These are phyloP conservation scores for Paradoxurus hermaphroditus DNA, from an alignment of 2,113 vertebrate genomes.

Conservation along the genomic window DNA sequence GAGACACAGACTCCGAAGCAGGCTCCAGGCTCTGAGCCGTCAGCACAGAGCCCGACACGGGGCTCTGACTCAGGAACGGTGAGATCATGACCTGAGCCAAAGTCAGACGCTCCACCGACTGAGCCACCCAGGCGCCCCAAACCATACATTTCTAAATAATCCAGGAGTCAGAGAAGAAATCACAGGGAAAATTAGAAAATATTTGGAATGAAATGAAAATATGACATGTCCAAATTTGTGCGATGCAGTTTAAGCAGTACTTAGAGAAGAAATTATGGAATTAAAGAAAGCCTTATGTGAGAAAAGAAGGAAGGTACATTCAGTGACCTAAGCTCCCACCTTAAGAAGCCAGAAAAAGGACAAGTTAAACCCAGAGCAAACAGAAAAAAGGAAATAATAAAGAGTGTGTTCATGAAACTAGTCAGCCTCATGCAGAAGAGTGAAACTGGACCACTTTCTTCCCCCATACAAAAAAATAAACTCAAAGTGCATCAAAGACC, in stretches of 20 bases:
- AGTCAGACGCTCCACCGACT: too few relatives aligned
- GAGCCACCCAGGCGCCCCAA: too few relatives aligned
- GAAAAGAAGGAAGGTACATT: neutral
- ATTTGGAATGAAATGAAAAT: neutral
- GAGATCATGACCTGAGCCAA: too few relatives aligned
- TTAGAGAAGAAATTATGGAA: slow-evolving; percentile 13
- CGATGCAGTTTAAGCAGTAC: neutral
- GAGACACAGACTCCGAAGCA: too few relatives aligned
- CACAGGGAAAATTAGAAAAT: neutral
- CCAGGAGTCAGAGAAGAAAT: neutral
- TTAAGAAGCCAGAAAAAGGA: neutral
- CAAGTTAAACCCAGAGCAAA: neutral
- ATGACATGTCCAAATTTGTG: neutral
- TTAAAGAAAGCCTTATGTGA: neutral
- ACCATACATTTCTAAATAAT: neutral
- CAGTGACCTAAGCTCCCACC: neutral
- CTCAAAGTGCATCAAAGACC: neutral
- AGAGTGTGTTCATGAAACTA: neutral
- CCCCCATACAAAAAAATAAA: neutral
- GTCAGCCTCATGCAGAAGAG: neutral
- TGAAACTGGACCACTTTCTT: neutral
- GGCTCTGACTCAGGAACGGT: too few relatives aligned
- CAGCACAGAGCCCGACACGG: too few relatives aligned
- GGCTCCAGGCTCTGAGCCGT: too few relatives aligned
- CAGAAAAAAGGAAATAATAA: neutral